Base-by-base conservation (phyloP, 2,888 invertebrate genomes). In the Panzeria rudis region DNA sequence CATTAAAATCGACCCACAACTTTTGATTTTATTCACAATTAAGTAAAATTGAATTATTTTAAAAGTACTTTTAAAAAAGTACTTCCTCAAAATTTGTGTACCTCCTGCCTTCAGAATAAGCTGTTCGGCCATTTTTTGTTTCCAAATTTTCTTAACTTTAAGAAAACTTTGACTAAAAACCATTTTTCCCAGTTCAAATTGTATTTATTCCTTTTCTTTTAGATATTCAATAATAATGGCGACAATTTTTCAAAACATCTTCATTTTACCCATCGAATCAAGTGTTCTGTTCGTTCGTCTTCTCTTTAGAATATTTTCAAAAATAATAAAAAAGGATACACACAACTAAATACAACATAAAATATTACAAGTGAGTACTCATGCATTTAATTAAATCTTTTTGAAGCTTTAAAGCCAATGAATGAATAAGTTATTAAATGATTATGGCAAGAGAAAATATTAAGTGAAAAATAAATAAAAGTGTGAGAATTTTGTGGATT, bases 341-440 rank as follows among this genome's bases (percentile, higher is more conserved):
- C 13, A 66, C 54, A 50, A 50, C 17, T 17, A 20, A 29, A 4
- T 17, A n/a, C 41, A 3, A 69, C 29, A 62, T 47, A 64, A 41
- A 52, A 32, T 47, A 52, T 73, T 73, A 66, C 64, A 56, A 80
- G 80, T 69, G 69, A 71, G 80, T 77, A 71, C 71, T 82, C 82
- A 76, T 71, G 82, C 76, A 82, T 82, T 62, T 76, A 76, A 76
- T 76, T 82, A 82, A 76, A 82, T 82, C 62, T 64, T 41, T 73
- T 80, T 80, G 64, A 66, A 80, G 66, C 84, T 84, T 84, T 73
- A 66, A 77, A 72, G 68, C 68, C 81, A 81, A 76, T 80, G 80
- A 84, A 72, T 79, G 35, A 29, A 64, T 64, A 66, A 79, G 64
- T 69, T 32, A 35, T 38, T 29, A 9, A 64, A 76, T 52, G 13